Conservation (phyloP, 30 jellyfish, hydroid and myxozoan species). For the Pseudorhiza aurosa region DNA sequence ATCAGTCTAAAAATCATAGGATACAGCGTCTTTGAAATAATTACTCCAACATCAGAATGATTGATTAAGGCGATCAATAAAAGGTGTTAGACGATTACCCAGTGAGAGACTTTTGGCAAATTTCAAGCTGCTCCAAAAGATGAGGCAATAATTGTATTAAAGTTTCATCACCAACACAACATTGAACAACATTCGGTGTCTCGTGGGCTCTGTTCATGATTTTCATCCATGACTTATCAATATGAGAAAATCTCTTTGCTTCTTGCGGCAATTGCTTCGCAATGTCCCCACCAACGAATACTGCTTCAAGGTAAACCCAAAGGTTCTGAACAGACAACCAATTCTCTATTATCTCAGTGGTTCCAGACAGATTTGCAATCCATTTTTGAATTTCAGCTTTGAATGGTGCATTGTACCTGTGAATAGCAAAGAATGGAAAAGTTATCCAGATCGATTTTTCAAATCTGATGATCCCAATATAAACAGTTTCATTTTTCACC, state of each 20-base stretch:
- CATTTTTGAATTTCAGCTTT: slow-evolving; percentile 83
- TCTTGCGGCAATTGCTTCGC: slow-evolving; percentile 91
- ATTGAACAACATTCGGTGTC: slow-evolving; percentile 76
- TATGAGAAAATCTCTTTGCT: slow-evolving; percentile 82
- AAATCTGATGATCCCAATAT: background rate
- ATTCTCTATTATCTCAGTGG: slow-evolving; percentile 81
- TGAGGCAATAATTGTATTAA: slow-evolving; percentile 82
- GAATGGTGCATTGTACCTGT: slow-evolving; percentile 84
- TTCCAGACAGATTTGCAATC: slow-evolving; percentile 77
- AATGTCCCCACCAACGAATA: slow-evolving; percentile 93
- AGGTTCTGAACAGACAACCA: slow-evolving; percentile 89
- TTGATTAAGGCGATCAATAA: too few relatives aligned
- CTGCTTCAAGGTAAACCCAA: slow-evolving; percentile 92
- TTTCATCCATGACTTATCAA: slow-evolving; percentile 92
- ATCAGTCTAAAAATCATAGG: too few relatives aligned
- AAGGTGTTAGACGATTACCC: slow-evolving; percentile 76
- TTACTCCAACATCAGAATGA: too few relatives aligned
- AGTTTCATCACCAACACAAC: slow-evolving; percentile 95
- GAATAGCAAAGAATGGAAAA: background rate
- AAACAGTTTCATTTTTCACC: background rate
- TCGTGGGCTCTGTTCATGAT: slow-evolving; percentile 92
- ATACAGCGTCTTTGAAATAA: too few relatives aligned
- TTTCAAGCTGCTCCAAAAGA: slow-evolving; percentile 83
- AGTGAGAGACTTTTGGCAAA: slow-evolving; percentile 86
- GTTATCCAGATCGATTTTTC: background rate